Evolutionary conservation across 2,888 invertebrate genomes (phyloP).

Genomic region (Horisme vitalbata): DNA sequence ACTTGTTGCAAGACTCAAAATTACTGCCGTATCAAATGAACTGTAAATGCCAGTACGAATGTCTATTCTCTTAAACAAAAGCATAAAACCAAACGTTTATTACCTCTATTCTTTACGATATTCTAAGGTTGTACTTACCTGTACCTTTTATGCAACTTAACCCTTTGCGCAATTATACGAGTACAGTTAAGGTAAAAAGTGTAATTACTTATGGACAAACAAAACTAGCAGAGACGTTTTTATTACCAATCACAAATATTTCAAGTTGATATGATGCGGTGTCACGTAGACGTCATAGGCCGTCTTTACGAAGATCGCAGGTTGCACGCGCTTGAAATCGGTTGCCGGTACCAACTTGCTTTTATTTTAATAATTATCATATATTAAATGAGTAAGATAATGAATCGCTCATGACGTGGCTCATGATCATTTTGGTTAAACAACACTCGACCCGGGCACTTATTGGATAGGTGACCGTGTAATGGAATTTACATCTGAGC

Average conservation of each 20-base stretch:
- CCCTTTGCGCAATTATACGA: constrained; percentile 28
- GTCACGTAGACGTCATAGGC: no score
- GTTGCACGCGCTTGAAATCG: no score
- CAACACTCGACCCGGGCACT: no score
- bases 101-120: constrained; percentile 15
- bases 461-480: no score
- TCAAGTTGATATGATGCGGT: no score
- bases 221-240: constrained; percentile 5
- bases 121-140: constrained; percentile 29
- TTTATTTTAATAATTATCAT: no score
- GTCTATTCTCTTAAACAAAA: constrained; percentile 9
- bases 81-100: constrained; percentile 23
- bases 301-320: no score
- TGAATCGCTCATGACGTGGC: no score
- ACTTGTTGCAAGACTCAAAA: not conserved
- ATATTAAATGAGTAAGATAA: no score
- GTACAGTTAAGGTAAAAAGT: constrained; percentile 19
- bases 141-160: constrained; percentile 24
- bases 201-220: constrained; percentile 13
- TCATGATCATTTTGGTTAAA: no score
- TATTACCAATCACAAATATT: constrained; percentile 9
- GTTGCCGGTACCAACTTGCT: no score
- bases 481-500: no score
- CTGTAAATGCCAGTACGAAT: constrained; percentile 12
- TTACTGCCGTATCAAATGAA: not conserved